A percentile compares a stretch with the other conserved stretches of the same genome.
phyloP scores from a whole-genome alignment of 2,888 invertebrate species.

The Stenoptilia bipunctidactyla region DNA sequence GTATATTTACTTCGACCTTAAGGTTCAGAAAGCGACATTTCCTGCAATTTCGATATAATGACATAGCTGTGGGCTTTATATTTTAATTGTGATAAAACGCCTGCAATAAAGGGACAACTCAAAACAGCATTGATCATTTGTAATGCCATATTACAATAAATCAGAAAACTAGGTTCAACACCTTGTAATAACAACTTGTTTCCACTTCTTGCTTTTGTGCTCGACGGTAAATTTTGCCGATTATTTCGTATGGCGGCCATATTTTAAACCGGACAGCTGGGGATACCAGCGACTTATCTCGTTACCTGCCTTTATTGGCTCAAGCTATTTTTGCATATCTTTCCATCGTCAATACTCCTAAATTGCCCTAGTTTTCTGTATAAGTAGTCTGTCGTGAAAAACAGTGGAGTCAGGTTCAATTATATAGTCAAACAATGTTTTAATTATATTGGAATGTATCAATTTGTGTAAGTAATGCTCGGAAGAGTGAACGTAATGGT shows the following conservation, averaged over 20 bases:
- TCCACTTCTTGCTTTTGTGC: constrained; percentile 32
- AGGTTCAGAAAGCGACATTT: too few relatives aligned
- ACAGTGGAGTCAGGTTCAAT: not conserved
- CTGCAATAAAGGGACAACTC: constrained; percentile 41
- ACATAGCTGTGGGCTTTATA: not conserved
- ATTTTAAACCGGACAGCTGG: constrained; percentile 38
- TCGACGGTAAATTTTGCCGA: constrained; percentile 35
- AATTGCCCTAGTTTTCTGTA: not conserved
- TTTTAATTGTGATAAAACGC: constrained; percentile 35
- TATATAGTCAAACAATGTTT: too few relatives aligned
- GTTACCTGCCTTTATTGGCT: constrained; percentile 29
- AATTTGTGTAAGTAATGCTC: too few relatives aligned
- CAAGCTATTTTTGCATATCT: constrained; percentile 31
- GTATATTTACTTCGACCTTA: too few relatives aligned
- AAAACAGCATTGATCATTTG: constrained; percentile 49
- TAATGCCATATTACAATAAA: constrained; percentile 49
- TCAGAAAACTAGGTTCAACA: constrained; percentile 57
- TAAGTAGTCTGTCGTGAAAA: not conserved
- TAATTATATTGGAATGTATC: too few relatives aligned
- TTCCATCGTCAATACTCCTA: constrained; percentile 11
- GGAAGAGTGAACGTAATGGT: not conserved
- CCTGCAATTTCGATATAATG: too few relatives aligned
- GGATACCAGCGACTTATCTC: constrained; percentile 31
- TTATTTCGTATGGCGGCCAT: constrained; percentile 41
- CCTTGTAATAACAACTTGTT: constrained; percentile 57